Base-by-base conservation (phyloP, 1,140 invertebrate genomes). In the Eueides isabella region DNA sequence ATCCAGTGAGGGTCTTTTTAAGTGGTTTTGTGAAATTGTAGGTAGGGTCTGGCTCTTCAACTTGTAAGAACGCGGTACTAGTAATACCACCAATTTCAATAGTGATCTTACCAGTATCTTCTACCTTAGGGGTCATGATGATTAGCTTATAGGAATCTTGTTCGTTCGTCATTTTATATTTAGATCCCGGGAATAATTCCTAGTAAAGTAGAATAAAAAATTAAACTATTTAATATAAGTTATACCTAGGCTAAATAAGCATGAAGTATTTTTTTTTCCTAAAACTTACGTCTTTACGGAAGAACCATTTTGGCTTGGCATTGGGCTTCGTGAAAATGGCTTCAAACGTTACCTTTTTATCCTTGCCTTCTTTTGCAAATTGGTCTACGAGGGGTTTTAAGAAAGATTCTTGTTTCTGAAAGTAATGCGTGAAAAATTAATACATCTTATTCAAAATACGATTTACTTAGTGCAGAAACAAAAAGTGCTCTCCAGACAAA, bases 101-200 rank as follows among this genome's bases (percentile, higher is more conserved):
- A 0, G 97, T 98, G 85, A 99, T 99, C 94, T 98, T 99, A 75
- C 98, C 99, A 78, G 96, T 98, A 90, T 99, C 99, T 85, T 99
- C 98, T 14, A 98, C 96, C 93, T 97, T 98, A 0, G 99, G 98
- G 82, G 96, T 96, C 82, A 95, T 95, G 77, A 99, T 98, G 74
- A 98, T 97, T 55, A 99, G 93, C 80, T 96, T 97, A 91, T 99
- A 99, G 1, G 95, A 96, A 81, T 98, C 97, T 81, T 97, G 97
- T 87, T 99, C 98, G 81, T 96, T 97, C 80, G 97, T 97, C 88
- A 99, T 98, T 88, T 98, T 98, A 87, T 98, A 99, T 91, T 98
- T 99, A 16, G 97, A 95, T 65, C 98, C 97, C 76, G 96, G 94
- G 94, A 99, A 98, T 12, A 98, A 91, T 95, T 99, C 98, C 97